Evolutionary conservation across 2,888 invertebrate genomes (phyloP).

Genomic region (Cremastinae sp.): DNA sequence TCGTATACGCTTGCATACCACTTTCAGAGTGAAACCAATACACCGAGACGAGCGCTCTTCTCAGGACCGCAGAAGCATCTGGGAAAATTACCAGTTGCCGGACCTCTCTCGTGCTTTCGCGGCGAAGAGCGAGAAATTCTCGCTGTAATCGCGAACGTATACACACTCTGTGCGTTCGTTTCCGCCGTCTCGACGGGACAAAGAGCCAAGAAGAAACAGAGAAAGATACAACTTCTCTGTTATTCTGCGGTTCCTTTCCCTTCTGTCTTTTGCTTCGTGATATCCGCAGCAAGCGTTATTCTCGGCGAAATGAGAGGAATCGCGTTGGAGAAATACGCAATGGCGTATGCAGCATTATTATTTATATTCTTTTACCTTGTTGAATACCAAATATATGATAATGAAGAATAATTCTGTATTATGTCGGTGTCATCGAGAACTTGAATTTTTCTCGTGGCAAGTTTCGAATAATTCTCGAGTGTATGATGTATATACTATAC

Average conservation of each 20-base stretch:
- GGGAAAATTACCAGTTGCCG: slow-evolving; percentile 61
- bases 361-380: neutral
- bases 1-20: neutral
- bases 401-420: no score
- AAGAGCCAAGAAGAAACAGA: slow-evolving; percentile 17
- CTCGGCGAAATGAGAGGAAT: slow-evolving; percentile 31
- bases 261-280: slow-evolving; percentile 33
- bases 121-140: slow-evolving; percentile 59
- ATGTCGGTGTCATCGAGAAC: no score
- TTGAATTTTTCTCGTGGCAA: no score
- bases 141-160: slow-evolving; percentile 52
- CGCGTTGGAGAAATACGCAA: slow-evolving; percentile 43
- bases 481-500: no score
- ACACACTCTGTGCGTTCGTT: slow-evolving; percentile 34
- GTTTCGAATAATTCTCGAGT: no score
- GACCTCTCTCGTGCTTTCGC: slow-evolving; percentile 57
- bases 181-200: slow-evolving; percentile 10
- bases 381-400: slow-evolving; percentile 10
- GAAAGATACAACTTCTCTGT: slow-evolving; percentile 20
- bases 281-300: slow-evolving; percentile 35
- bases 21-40: slow-evolving; percentile 25
- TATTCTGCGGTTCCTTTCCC: slow-evolving; percentile 36
- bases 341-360: slow-evolving; percentile 40
- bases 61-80: slow-evolving; percentile 53
- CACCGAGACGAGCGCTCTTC: slow-evolving; percentile 46